Conservation (phyloP, 2,888 invertebrate species). For the Hypercompe scribonia region DNA sequence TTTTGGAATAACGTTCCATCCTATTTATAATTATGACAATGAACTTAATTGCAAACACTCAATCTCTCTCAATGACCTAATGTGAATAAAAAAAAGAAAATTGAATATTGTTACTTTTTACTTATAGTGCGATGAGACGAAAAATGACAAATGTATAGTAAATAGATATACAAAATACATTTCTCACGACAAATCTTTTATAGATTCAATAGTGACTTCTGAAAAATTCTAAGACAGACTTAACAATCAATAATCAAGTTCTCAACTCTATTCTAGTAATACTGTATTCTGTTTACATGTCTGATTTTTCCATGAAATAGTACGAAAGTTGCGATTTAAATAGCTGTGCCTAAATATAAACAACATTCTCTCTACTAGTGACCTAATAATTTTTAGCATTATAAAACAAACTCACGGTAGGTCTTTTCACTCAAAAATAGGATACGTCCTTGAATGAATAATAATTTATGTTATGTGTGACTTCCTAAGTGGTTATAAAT, state of each 20-base stretch:
- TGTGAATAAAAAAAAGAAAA: too few relatives aligned
- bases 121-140: not conserved
- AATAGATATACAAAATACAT: not conserved
- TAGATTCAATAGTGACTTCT: not conserved
- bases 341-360: not conserved
- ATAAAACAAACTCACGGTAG: constrained; percentile 6
- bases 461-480: constrained; percentile 21
- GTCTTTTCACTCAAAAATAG: constrained; percentile 30
- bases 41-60: not conserved
- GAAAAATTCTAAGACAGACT: not conserved
- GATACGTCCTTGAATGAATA: constrained; percentile 36
- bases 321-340: not conserved
- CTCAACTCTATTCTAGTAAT: not conserved
- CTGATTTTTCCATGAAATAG: not conserved
- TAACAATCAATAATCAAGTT: not conserved
- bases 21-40: not conserved
- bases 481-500: constrained; percentile 42
- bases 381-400: constrained; percentile 18
- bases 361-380: constrained; percentile 3
- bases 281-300: not conserved
- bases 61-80: too few relatives aligned
- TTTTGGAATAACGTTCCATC: not conserved
- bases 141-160: not conserved
- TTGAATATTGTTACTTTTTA: too few relatives aligned
- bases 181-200: not conserved